Base-by-base conservation (phyloP, 2,888 invertebrate species). In the Cordilura impudica region DNA sequence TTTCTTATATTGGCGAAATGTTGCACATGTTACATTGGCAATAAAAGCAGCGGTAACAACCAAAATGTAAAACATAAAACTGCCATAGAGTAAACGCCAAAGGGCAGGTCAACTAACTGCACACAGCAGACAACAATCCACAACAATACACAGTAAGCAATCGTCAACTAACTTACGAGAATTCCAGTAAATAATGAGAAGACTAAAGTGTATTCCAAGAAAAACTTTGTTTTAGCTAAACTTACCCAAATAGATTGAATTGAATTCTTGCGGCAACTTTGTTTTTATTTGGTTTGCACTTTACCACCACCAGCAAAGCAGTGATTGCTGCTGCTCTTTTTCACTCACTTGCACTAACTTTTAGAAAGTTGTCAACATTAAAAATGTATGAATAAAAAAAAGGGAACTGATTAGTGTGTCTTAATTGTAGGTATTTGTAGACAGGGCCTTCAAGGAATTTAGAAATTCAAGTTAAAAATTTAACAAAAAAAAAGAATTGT, bases 361-460 rank as follows among this genome's bases (percentile, higher is more conserved):
- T n/a, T 75, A 67, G 79, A 79, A 79, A 79, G 79, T 75, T 67
- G 60, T 71, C 71, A 66, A 49, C 58, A 26, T 3, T 16, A 16
- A 23, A 12, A 29, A 8, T 18, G 10, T 45, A 39, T 63, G 54
- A 58, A 14, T 43, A 39, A 47, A 31, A 16, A 23, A 74, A 53
- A 43, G 16, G 45, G 23, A 45, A 54, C 35, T 39, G 35, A 39
- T 39, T 39, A 39, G 35, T 39, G 35, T 39, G n/a, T 63, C 63
- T 69, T 69, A 56, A 69, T 75, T 60, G 47, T 43, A 45, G 66
- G 16, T 67, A 65, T 66, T 75, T 71, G 47, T n/a, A n/a, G n/a
- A n/a, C n/a, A n/a, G n/a, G n/a, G n/a, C n/a, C n/a, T n/a, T n/a
- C n/a, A n/a, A n/a, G n/a, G n/a, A n/a, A n/a, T n/a, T n/a, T n/a